Base-by-base conservation (phyloP, 1,140 invertebrate genomes). In the Trichogramma pretiosum region DNA sequence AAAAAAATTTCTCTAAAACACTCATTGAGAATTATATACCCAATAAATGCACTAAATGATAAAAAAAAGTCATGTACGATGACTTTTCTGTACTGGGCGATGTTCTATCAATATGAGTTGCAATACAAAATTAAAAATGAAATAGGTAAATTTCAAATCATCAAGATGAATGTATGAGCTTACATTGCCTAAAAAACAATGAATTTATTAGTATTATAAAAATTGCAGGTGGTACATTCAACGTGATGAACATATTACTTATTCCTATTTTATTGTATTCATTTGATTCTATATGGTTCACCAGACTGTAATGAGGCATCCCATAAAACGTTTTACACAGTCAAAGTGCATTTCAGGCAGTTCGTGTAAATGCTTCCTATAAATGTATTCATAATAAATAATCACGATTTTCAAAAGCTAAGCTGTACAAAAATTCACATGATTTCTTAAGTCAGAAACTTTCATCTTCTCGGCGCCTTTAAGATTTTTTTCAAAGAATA, bases 331-430 rank as follows among this genome's bases (percentile, higher is more conserved):
- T 46, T 40, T 24, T 48, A 36, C 17, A 32, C 46, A 39, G 50
- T 52, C 53, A 60, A 62, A 62, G 60, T 59, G 49, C 53, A 54
- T 48, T 40, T 37, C 43, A 59, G 57, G 55, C 55, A 62, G 48
- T 59, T 53, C 43, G 17, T 19, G 22, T 56, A 50, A 26, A 55
- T 54, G 45, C 54, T 59, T 52, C 48, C 48, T 53, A 54, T 50
- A 52, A 60, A 56, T 58, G 52, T n/a, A 56, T 58, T 53, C 16
- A 56, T 58, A 56, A 61, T 61, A 62, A 61, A 62, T 63, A 61
- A 63, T 62, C 52, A 63, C 56, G 59, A 57, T 50, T 62, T 58
- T 42, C 50, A 26, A 44, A 54, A 40, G 39, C 52, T 52, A 43
- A n/a, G 41, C 55, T 59, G 45, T 63, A 58, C 55, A 60, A 58